These are phyloP conservation scores for Xiphorhynchus erythropygius DNA, from an alignment of 2,797 vertebrate genomes.

Conservation along the genomic window DNA sequence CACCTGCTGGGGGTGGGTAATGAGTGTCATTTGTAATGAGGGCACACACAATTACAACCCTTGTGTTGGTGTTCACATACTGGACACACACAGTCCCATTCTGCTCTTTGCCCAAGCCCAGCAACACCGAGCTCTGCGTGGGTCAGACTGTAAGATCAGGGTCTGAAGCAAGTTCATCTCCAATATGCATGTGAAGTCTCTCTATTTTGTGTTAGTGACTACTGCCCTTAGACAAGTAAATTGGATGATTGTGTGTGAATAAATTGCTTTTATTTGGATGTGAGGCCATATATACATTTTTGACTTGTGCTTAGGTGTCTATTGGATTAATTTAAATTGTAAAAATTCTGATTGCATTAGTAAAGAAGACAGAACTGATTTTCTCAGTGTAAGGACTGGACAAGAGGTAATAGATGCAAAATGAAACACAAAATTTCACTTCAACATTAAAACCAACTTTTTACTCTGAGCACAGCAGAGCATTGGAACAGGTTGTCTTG, in stretches of 20 bases:
- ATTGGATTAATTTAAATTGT: neutral
- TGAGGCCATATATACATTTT: neutral
- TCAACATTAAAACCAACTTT: neutral
- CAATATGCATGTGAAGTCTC: neutral
- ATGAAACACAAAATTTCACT: neutral
- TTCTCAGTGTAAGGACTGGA: neutral
- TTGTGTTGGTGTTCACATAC: neutral
- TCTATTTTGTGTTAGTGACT: neutral
- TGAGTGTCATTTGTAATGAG: neutral
- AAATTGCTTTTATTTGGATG: neutral
- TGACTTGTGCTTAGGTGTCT: neutral
- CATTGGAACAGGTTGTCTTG: neutral
- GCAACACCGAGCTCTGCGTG: fast-evolving
- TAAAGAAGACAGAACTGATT: neutral
- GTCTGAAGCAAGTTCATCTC: neutral
- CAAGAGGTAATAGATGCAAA: neutral
- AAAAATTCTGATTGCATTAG: neutral
- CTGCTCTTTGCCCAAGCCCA: neutral
- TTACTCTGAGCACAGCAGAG: neutral
- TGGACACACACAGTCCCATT: neutral
- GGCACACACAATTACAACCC: neutral
- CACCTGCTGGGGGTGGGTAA: neutral
- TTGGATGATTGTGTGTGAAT: neutral
- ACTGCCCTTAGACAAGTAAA: neutral
- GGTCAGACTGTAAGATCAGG: neutral